Base-by-base conservation (phyloP, 2,888 invertebrate species). In the Acanthacorydalis orientalis region DNA sequence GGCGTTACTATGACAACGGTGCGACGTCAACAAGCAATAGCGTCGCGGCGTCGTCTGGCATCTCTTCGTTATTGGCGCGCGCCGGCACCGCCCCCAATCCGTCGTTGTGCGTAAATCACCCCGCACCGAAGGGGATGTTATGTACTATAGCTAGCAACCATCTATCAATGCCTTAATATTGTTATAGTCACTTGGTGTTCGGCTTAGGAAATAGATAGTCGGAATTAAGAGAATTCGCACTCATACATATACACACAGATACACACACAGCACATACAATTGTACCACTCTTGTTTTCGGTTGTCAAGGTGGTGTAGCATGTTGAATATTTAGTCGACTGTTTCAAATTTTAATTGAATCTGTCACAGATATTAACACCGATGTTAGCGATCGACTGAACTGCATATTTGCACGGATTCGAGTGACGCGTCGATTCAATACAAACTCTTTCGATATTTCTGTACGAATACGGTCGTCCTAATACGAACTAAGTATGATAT, bases 151-250 rank as follows among this genome's bases (percentile, higher is more conserved):
- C 23, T 23, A 64, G 64, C 65, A 65, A 64, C 64, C 64, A 39
- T 14, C 64, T 66, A 67, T 67, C 67, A 67, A 23, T 63, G 63
- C 63, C 64, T 65, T 67, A 67, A 67, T 67, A 61, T 64, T 60
- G 67, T 67, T 67, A 67, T 65, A 66, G 62, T 65, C 66, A 65
- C 65, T 66, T 65, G 64, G 61, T 63, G 63, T 64, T 64, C 62
- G 64, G 64, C 65, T 63, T 62, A 65, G 64, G 64, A 64, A 65
- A 65, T 65, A 65, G 65, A 64, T 62, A 65, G 65, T 63, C 65
- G 64, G 63, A 38, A 35, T 35, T 39, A 38, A 8, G 14, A 34
- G 14, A 12, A 23, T 11, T 15, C 12, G 12, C 12, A 23, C 31
- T 31, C 23, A 16, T 15, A n/a, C 14, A 41, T 14, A 6, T 12